phyloP scores from a whole-genome alignment of 1,140 invertebrate species.

The Oryctes rhinoceros region DNA sequence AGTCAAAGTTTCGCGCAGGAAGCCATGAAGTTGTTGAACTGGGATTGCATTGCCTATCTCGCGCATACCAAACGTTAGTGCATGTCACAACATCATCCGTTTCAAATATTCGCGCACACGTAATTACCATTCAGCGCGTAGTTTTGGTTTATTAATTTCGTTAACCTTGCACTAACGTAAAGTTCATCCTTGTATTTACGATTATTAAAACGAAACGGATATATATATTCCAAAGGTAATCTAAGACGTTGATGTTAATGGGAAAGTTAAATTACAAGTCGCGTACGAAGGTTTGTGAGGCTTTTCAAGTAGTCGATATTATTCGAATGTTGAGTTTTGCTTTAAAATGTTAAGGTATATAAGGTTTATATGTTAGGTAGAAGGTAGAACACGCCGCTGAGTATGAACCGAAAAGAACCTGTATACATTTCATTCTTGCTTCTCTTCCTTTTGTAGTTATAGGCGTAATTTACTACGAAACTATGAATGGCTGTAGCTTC shows the following conservation, averaged over 20 bases:
- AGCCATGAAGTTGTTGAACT: background rate
- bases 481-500: no score
- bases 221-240: background rate
- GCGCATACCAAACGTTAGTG: background rate
- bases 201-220: background rate
- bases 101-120: background rate
- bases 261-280: no score
- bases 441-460: no score
- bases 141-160: background rate
- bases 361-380: background rate
- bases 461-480: no score
- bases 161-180: background rate
- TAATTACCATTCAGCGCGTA: background rate
- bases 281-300: background rate
- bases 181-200: background rate
- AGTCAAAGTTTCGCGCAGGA: background rate
- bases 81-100: conserved; percentile 9
- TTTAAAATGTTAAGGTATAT: background rate
- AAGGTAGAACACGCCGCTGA: background rate
- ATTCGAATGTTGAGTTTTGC: background rate
- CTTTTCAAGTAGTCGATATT: background rate
- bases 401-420: background rate
- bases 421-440: no score
- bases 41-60: background rate
- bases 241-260: no score